Percentiles rank a stretch among this genome's conserved stretches.
Evolutionary conservation across 2,888 invertebrate species (phyloP).

Genomic region (Carabus problematicus): DNA sequence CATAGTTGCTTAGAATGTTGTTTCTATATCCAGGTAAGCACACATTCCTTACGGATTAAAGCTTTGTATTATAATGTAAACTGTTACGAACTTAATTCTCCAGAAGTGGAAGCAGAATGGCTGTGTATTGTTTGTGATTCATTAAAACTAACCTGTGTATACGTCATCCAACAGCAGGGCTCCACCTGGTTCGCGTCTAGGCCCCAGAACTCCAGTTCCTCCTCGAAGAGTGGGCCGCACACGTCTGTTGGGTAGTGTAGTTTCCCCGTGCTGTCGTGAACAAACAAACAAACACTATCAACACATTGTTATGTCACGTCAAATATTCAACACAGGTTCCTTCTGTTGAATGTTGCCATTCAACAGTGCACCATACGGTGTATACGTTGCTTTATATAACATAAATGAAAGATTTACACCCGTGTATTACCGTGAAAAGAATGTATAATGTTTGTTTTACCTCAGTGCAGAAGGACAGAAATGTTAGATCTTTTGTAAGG

Average conservation of each 20-base stretch:
- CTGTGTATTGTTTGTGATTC: background rate
- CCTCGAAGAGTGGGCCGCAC: slow-evolving; percentile 98
- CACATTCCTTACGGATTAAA: background rate
- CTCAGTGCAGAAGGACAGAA: no score
- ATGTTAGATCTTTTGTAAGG: no score
- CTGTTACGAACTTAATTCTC: no score
- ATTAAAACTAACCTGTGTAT: slow-evolving; percentile 77
- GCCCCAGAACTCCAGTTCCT: slow-evolving; percentile 99
- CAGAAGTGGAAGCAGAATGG: background rate
- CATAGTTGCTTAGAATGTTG: no score
- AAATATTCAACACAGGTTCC: slow-evolving; percentile 8
- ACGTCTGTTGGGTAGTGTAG: slow-evolving; percentile 99
- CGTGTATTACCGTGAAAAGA: no score
- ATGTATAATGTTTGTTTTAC: no score
- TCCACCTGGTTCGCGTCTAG: slow-evolving; percentile 99
- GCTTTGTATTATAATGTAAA: slow-evolving; percentile 2
- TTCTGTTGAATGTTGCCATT: background rate
- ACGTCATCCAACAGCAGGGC: slow-evolving; percentile 99
- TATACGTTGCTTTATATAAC: no score
- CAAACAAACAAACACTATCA: background rate
- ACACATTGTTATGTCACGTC: background rate
- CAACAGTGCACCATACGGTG: background rate
- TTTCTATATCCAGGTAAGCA: background rate
- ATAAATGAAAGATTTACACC: no score
- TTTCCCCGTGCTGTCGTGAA: slow-evolving; percentile 83